Evolutionary conservation across 2,888 invertebrate genomes (phyloP).

Genomic region (Aromia moschata): DNA sequence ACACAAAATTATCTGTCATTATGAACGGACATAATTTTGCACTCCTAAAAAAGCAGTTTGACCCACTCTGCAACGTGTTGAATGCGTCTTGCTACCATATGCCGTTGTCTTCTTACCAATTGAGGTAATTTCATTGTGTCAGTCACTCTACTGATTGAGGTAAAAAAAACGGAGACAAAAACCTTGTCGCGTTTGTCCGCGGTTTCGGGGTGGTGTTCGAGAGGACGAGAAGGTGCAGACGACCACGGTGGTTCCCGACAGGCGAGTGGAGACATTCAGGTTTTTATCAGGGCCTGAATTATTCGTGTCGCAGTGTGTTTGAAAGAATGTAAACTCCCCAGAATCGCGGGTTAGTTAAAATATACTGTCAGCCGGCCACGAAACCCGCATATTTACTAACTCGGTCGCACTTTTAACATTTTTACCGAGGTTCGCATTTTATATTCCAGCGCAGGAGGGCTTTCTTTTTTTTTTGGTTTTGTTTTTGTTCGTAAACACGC

Average conservation of each 20-base stretch:
- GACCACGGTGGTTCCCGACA: conserved; percentile 61
- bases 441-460: conserved; percentile 28
- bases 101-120: too few relatives aligned
- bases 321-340: conserved; percentile 60
- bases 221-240: conserved; percentile 55
- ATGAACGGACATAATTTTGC: too few relatives aligned
- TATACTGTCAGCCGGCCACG: conserved; percentile 59
- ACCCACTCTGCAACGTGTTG: too few relatives aligned
- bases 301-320: conserved; percentile 62
- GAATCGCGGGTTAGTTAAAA: conserved; percentile 59
- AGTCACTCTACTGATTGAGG: too few relatives aligned
- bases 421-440: conserved; percentile 43
- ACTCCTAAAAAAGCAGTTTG: too few relatives aligned
- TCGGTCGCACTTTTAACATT: conserved; percentile 54
- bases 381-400: conserved; percentile 61
- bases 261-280: conserved; percentile 57
- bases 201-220: conserved; percentile 53
- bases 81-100: too few relatives aligned
- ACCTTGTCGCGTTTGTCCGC: conserved; percentile 26
- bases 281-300: conserved; percentile 61
- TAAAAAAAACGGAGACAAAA: background rate
- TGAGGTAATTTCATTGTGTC: too few relatives aligned
- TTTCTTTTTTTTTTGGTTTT: too few relatives aligned
- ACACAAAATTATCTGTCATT: too few relatives aligned
- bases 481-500: conserved; percentile 36